Base-by-base conservation (phyloP, 1,140 invertebrate genomes). In the Parasteatoda tepidariorum region DNA sequence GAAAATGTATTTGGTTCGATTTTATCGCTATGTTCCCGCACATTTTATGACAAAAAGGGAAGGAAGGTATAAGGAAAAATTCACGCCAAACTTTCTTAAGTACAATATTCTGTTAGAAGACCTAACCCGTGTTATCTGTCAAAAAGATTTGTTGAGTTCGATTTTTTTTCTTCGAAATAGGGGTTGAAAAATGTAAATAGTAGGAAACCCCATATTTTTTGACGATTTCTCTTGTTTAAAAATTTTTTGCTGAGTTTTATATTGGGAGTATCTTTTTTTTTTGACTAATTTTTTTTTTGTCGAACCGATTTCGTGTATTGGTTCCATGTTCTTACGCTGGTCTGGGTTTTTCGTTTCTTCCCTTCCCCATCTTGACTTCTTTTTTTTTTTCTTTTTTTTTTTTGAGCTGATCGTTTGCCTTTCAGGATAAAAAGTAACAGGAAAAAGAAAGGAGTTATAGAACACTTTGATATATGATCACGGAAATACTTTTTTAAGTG, bases 1-100 rank as follows among this genome's bases (percentile, higher is more conserved):
- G 61, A 15, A 64, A 64, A 64, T 64, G 61, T 64, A 64, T 64
- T 64, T 64, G 24, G 61, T 64, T 64, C 61, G 61, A 64, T 64
- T 64, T 64, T 64, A 64, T 64, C 61, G 61, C 61, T 64, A 31
- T 64, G 61, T 64, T 64, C 61, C 38, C 26, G 28, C 28, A 64
- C 61, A 64, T 64, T 64, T 64, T 64, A 64, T 33, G 61, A 64
- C 61, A 64, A 64, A 64, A 48, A 64, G 61, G 28, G 61, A 64
- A n/a, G 9, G 30, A 64, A 11, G 5, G 9, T 48, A 48, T 18
- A 13, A 18, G 18, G 38, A 13, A 31, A 64, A 64, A 64, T 24
- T 64, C 26, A 26, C 61, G 15, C 26, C 61, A 5, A 64, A 64
- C 11, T 64, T 64, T 64, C 61, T 33, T 64, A 64, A 64, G 61